These are phyloP conservation scores for Pseudochromis fuscus DNA, from an alignment of 2,797 vertebrate species.

Conservation along the genomic window DNA sequence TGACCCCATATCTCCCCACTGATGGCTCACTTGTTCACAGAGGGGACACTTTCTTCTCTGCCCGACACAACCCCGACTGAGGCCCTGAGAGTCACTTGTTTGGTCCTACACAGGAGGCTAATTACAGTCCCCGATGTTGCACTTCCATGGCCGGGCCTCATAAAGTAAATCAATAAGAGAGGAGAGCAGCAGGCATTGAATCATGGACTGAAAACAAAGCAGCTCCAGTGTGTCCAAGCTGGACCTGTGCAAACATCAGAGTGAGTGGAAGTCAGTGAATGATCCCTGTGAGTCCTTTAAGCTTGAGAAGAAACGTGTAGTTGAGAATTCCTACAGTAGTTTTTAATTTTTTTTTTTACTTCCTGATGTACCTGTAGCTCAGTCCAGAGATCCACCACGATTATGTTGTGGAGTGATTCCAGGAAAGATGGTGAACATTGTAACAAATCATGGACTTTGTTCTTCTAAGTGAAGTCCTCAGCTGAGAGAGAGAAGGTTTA, in stretches of 20 bases:
- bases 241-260: conserved; percentile 34
- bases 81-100: conserved; percentile 65
- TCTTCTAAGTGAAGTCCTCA: conserved; percentile 24
- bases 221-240: conserved; percentile 34
- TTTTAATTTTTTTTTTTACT: conserved; percentile 25
- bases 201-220: conserved; percentile 55
- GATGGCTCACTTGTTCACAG: conserved; percentile 71
- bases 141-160: conserved; percentile 40
- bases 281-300: conserved; percentile 45
- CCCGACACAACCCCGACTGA: conserved; percentile 35
- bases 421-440: conserved; percentile 17
- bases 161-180: conserved; percentile 70
- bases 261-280: conserved; percentile 52
- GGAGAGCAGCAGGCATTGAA: conserved; percentile 55
- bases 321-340: conserved; percentile 2
- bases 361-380: conserved; percentile 41
- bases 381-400: conserved; percentile 28
- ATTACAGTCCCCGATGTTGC: conserved; percentile 50
- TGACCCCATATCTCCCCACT: conserved; percentile 61
- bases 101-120: conserved; percentile 51
- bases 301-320: conserved; percentile 36
- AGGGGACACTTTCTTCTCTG: conserved; percentile 68
- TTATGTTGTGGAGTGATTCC: conserved; percentile 12
- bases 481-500: conserved; percentile 19
- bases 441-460: conserved; percentile 28